Percentiles rank a stretch among this genome's conserved stretches.
Evolutionary conservation across 2,113 vertebrate genomes (phyloP).

Genomic region (Callipepla squamata): DNA sequence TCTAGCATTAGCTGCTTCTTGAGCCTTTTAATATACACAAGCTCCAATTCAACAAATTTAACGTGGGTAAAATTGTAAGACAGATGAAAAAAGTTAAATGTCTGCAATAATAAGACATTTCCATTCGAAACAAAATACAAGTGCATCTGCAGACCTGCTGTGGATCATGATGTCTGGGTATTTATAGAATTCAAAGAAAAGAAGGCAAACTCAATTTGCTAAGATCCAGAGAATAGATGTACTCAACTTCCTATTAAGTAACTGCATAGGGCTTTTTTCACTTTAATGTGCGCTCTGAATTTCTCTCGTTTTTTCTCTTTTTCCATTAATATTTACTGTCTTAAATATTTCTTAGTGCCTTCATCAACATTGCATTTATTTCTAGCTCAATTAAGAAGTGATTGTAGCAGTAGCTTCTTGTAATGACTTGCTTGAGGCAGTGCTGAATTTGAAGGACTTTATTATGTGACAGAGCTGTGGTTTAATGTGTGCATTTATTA

Average conservation of each 20-base stretch:
- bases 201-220: constrained; percentile 10
- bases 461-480: background rate
- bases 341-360: background rate
- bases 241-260: constrained; percentile 31
- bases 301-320: background rate
- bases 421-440: background rate
- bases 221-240: constrained; percentile 28
- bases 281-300: constrained; percentile 9
- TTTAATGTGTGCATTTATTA: background rate
- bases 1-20: background rate
- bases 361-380: background rate
- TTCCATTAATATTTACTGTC: background rate
- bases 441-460: background rate
- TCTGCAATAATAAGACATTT: background rate
- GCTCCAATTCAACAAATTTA: background rate
- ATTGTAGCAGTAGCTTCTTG: background rate
- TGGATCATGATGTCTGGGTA: background rate
- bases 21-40: background rate
- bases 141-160: background rate
- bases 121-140: background rate
- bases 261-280: background rate
- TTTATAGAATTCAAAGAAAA: constrained; percentile 42
- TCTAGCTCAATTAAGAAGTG: background rate
- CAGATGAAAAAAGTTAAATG: background rate
- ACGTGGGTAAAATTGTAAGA: background rate